phyloP scores from a whole-genome alignment of 2,888 invertebrate genomes.

The Bursaphelenchus okinawaensis region DNA sequence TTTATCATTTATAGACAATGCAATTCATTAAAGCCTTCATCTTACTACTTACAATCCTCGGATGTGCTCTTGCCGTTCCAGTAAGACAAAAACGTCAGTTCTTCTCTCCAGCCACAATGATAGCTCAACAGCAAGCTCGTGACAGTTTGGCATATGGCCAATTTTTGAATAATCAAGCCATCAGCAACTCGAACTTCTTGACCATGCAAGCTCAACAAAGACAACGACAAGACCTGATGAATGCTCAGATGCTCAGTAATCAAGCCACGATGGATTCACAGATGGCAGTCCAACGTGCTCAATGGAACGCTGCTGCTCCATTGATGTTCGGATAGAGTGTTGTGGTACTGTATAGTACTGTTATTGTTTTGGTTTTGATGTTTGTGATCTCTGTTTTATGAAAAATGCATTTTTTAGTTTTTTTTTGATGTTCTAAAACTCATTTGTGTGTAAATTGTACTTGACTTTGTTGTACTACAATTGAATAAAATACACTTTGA shows the following conservation, averaged over 20 bases:
- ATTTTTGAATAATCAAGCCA: background rate
- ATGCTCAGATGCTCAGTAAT: background rate
- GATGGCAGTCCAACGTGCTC: background rate
- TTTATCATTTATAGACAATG: background rate
- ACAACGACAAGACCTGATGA: background rate
- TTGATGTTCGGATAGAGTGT: background rate
- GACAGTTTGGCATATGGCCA: background rate
- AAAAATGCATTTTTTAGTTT: too few relatives aligned
- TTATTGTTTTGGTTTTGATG: too few relatives aligned
- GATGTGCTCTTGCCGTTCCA: background rate
- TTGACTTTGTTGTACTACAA: too few relatives aligned
- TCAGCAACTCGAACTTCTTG: background rate
- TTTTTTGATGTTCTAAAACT: too few relatives aligned
- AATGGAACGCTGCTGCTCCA: background rate
- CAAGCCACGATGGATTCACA: background rate
- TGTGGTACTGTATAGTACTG: too few relatives aligned
- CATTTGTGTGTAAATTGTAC: too few relatives aligned
- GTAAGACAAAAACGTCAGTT: background rate
- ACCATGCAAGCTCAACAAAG: background rate
- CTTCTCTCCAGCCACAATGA: background rate
- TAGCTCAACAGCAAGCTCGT: background rate
- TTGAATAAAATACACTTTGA: too few relatives aligned
- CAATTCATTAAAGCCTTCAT: background rate
- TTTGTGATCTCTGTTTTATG: too few relatives aligned
- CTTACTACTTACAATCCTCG: background rate